Conservation (phyloP, 2,113 vertebrate genomes). For the Cairina moschata region DNA sequence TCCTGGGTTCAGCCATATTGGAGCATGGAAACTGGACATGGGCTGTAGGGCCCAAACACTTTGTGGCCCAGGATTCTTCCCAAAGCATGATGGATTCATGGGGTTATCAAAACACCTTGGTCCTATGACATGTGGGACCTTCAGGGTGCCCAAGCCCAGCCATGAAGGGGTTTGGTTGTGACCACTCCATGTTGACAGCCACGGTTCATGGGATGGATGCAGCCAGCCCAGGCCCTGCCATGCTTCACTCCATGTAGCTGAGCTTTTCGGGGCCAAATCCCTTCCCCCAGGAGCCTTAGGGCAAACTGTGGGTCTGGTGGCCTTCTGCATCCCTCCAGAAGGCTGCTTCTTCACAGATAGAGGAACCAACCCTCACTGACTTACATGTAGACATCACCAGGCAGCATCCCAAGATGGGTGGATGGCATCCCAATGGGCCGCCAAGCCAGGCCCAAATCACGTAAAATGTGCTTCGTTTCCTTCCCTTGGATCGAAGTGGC, state of each 20-base stretch:
- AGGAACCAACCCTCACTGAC: not conserved
- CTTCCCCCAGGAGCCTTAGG: not conserved
- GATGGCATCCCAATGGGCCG: not conserved
- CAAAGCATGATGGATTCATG: too few species aligned
- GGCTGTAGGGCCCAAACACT: not conserved
- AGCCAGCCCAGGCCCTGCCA: not conserved
- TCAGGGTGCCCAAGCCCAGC: too few species aligned
- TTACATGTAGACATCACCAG: not conserved
- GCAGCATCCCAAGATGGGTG: not conserved
- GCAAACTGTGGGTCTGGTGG: not conserved
- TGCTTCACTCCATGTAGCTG: not conserved
- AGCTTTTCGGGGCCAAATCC: not conserved
- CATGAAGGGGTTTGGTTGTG: not conserved
- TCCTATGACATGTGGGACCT: too few species aligned
- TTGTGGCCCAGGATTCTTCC: accelerated
- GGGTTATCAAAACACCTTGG: too few species aligned
- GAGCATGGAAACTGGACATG: too few species aligned
- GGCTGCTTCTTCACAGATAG: not conserved
- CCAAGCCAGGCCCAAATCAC: not conserved
- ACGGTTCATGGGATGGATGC: not conserved
- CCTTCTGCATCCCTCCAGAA: not conserved
- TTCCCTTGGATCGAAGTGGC: not conserved
- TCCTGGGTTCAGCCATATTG: too few species aligned
- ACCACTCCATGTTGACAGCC: not conserved
- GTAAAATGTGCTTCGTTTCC: accelerated